Evolutionary conservation across 2,113 vertebrate genomes (phyloP).

Genomic region (Cardinalis cardinalis): DNA sequence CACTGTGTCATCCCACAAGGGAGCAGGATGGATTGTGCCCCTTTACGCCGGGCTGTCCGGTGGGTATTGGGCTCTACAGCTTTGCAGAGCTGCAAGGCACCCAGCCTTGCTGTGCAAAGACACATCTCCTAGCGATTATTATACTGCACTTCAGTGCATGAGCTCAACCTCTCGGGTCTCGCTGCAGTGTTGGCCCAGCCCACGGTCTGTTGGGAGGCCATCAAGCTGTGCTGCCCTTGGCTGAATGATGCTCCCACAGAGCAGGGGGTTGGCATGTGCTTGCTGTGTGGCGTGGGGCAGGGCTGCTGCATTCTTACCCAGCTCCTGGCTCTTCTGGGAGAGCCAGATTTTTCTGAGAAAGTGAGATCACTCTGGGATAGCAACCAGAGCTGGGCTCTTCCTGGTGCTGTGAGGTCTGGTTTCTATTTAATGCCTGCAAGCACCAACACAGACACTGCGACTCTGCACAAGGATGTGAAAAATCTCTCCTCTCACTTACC

Average conservation of each 20-base stretch:
- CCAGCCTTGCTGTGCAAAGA: not conserved
- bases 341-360: not conserved
- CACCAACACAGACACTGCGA: fast-evolving
- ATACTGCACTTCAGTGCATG: not conserved
- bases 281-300: fast-evolving
- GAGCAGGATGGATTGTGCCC: not conserved
- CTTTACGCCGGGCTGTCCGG: fast-evolving
- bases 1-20: not conserved
- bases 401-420: not conserved
- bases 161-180: not conserved
- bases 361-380: not conserved
- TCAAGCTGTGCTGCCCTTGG: not conserved
- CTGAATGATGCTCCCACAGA: not conserved
- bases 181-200: not conserved
- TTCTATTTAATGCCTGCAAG: not conserved
- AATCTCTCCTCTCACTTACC: not conserved
- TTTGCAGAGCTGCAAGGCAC: not conserved
- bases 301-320: not conserved
- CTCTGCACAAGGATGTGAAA: not conserved
- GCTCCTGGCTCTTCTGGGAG: not conserved
- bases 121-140: not conserved
- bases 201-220: not conserved
- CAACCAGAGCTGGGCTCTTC: not conserved
- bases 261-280: not conserved
- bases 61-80: not conserved